phyloP scores from a whole-genome alignment of 2,888 invertebrate species.

The Perdita meconis region DNA sequence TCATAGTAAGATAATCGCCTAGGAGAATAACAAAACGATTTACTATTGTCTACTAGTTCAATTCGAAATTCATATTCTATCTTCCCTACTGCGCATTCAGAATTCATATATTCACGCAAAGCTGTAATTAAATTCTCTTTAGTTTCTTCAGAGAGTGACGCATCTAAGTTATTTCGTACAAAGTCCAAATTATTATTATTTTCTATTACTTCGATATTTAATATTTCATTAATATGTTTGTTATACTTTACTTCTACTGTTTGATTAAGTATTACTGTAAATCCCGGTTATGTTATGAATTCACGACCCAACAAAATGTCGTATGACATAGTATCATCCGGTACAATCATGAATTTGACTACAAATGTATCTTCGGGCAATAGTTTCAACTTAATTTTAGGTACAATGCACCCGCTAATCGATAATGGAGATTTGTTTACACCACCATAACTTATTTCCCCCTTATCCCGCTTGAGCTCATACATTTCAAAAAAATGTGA shows the following conservation, averaged over 20 bases:
- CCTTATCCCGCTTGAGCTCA: not conserved
- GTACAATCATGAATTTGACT: not conserved
- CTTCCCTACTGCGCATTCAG: too few relatives aligned
- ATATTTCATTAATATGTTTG: too few relatives aligned
- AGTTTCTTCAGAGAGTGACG: too few relatives aligned
- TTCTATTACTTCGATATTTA: too few relatives aligned
- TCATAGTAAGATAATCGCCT: slow-evolving; percentile 31
- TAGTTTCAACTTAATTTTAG: not conserved
- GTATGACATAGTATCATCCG: not conserved
- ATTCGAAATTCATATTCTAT: too few relatives aligned
- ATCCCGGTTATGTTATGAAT: not conserved
- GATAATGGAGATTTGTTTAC: not conserved
- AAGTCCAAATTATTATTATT: too few relatives aligned
- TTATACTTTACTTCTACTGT: too few relatives aligned
- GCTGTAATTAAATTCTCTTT: too few relatives aligned
- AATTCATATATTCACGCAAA: too few relatives aligned
- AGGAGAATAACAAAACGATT: slow-evolving; percentile 19
- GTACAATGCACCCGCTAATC: not conserved
- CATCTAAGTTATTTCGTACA: too few relatives aligned
- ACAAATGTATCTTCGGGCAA: not conserved
- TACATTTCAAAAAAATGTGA: not conserved
- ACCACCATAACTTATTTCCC: not conserved
- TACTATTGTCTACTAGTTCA: too few relatives aligned
- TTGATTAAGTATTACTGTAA: too few relatives aligned
- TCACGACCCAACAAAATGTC: not conserved